These are phyloP conservation scores for Trogon melanurus DNA, from an alignment of 2,113 vertebrate genomes.

Conservation along the genomic window DNA sequence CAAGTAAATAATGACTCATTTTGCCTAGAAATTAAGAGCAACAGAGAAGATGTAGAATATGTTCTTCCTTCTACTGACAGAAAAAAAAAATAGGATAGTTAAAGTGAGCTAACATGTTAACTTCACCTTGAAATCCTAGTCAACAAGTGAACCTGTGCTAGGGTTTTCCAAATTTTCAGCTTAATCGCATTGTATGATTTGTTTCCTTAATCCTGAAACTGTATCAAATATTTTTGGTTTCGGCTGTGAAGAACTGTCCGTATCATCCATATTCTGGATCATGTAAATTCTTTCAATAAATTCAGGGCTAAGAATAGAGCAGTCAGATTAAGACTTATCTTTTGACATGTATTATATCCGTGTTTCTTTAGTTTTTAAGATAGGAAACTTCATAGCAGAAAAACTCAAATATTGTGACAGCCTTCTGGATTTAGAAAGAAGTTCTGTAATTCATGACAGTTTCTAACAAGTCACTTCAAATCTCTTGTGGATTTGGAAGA, in stretches of 20 bases:
- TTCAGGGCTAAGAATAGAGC: not conserved
- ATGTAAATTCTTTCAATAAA: not conserved
- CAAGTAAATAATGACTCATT: not conserved
- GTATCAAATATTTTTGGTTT: not conserved
- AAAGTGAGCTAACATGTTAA: not conserved
- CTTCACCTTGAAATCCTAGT: not conserved
- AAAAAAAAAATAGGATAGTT: not conserved
- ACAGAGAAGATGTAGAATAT: not conserved
- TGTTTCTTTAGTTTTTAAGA: not conserved
- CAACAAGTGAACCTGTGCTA: not conserved
- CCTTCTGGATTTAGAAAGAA: not conserved
- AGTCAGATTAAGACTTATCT: not conserved
- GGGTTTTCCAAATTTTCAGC: not conserved
- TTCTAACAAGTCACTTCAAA: not conserved
- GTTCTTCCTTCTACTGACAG: not conserved
- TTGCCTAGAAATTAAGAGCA: not conserved
- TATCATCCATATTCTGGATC: not conserved
- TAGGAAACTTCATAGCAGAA: not conserved
- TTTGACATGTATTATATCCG: not conserved
- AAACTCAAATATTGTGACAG: conserved; percentile 35
- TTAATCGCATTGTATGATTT: not conserved
- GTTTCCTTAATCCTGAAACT: not conserved
- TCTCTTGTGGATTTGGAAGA: not conserved
- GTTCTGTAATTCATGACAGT: not conserved
- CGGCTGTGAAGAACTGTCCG: not conserved